phyloP scores from a whole-genome alignment of 2,113 vertebrate genomes.

The Ictidomys tridecemlineatus region DNA sequence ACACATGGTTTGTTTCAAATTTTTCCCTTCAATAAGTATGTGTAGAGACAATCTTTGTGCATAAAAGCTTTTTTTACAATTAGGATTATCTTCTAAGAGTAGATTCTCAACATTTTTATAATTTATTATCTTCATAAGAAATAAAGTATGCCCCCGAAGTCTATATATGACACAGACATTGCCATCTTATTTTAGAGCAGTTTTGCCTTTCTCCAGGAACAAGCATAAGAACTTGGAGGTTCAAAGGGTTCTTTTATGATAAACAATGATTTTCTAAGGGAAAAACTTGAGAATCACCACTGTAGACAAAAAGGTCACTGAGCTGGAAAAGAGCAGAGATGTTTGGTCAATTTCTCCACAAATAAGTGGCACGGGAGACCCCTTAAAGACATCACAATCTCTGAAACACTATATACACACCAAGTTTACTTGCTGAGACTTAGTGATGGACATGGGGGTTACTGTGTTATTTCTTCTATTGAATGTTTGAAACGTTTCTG shows the following conservation, averaged over 20 bases:
- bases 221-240: not conserved
- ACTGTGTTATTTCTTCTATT: not conserved
- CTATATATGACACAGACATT: not conserved
- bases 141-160: not conserved
- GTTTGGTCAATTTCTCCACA: not conserved
- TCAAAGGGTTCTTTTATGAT: constrained; percentile 7
- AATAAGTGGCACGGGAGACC: not conserved
- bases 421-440: not conserved
- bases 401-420: not conserved
- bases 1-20: not conserved
- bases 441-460: not conserved
- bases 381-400: not conserved
- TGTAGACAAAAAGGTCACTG: constrained; percentile 38
- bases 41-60: not conserved
- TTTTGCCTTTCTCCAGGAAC: not conserved
- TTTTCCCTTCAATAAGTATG: constrained; percentile 37
- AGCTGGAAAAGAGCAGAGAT: constrained; percentile 23
- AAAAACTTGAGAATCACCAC: constrained; percentile 34
- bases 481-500: not conserved
- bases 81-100: constrained; percentile 1
- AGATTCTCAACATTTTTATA: constrained; percentile 33
- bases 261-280: not conserved
- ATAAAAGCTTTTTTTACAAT: not conserved
- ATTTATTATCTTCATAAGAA: constrained; percentile 38
- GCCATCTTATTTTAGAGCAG: not conserved